Evolutionary conservation across 2,888 invertebrate species (phyloP).

Genomic region (Deilephila porcellus): DNA sequence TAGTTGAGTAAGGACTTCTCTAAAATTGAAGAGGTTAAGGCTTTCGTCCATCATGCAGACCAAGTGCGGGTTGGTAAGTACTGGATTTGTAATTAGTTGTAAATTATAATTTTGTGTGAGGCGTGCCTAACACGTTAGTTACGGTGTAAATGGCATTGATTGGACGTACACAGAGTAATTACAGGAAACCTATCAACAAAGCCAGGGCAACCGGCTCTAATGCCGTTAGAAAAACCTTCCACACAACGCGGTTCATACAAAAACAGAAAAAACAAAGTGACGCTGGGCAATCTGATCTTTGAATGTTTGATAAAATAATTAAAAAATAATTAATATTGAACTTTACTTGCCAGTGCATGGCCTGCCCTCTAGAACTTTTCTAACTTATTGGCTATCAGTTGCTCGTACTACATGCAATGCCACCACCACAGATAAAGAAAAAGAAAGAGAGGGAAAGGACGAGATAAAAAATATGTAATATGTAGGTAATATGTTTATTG

Average conservation of each 20-base stretch:
- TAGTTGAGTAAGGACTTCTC: no score
- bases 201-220: not conserved
- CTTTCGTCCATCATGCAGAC: no score
- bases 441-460: no score
- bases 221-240: slow-evolving; percentile 5
- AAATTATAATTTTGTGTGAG: not conserved
- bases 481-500: no score
- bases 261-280: not conserved
- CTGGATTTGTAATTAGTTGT: not conserved
- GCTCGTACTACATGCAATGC: no score
- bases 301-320: not conserved
- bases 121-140: not conserved
- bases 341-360: no score
- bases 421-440: no score
- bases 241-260: not conserved
- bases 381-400: no score
- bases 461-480: not conserved
- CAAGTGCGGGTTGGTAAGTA: not conserved
- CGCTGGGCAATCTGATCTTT: not conserved
- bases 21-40: no score
- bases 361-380: no score
- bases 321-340: not conserved
- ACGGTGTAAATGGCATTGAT: slow-evolving; percentile 15
- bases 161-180: slow-evolving; percentile 7
- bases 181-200: not conserved